Evolutionary conservation across 1,140 invertebrate genomes (phyloP), one percentile per base, ranked within the genome.

Genomic region (Drosophila auraria): DNA sequence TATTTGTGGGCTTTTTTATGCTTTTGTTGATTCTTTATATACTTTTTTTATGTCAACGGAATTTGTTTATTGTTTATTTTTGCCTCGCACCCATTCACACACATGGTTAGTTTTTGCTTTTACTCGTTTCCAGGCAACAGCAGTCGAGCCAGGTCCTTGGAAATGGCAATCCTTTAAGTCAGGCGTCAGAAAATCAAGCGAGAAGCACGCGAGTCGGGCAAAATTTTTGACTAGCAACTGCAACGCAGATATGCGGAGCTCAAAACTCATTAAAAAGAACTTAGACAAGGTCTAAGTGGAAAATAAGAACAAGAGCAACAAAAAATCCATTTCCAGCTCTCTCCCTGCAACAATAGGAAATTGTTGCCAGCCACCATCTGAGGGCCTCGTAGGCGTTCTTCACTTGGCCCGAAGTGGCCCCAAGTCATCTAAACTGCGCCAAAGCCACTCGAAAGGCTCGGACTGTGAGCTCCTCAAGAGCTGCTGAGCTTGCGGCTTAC

Each of bases 1-100:
- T 87, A 81, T 81, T 87, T 74, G 73, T 72, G 76, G 73, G 62
- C 56, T 75, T 89, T 33, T 80, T 89, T 81, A 81, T 84, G 78
- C 69, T 77, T 75, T 87, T 89, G 65, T 83, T 83, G 80, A 78
- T 86, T 62, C 33, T 78, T 74, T 78, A 66, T 73, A 72, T 49
- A 61, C 36, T 70, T 57, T 68, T 66, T 87, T 81, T 89, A 78
- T 70, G 84, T 66, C 72, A 80, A 38, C 42, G 84, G 73, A 78
- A 78, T 78, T 75, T 78, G 75, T 78, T 78, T 70, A 78, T 80
- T 79, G 70, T 75, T 77, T 72, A 62, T 59, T 68, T 68, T 63
- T 14, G 23, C 56, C 56, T 30, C 57, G 11, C 45, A 44, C 38
- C 20, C 14, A 20, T 8, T 30, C 54, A 5, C 60, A 72, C 74